Evolutionary conservation across 2,113 vertebrate species (phyloP).

Genomic region (Copsychus sechellarum): DNA sequence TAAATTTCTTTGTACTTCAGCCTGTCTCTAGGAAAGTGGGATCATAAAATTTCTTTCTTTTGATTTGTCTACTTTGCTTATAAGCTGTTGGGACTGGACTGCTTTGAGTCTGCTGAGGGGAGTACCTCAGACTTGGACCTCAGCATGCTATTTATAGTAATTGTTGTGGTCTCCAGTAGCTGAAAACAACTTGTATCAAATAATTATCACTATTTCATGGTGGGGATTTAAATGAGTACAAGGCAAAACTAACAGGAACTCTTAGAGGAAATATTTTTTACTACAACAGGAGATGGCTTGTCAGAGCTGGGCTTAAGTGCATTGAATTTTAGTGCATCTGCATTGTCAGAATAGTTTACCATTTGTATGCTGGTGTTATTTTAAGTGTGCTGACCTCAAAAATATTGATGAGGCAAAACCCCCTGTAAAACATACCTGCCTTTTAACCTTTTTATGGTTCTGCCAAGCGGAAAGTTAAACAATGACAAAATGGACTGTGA

Average conservation of each 20-base stretch:
- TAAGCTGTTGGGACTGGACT: not conserved
- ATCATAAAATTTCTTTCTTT: not conserved
- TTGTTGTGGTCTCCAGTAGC: not conserved
- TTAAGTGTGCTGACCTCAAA: not conserved
- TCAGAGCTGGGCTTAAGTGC: constrained; percentile 32
- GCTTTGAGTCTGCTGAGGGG: not conserved
- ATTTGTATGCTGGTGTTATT: constrained; percentile 23
- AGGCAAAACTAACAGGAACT: constrained; percentile 4
- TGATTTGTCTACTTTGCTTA: not conserved
- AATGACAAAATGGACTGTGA: constrained; percentile 34
- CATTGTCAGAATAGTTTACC: not conserved
- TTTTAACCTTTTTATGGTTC: constrained; percentile 29
- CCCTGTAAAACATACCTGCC: not conserved
- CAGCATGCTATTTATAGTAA: not conserved
- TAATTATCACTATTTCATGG: not conserved
- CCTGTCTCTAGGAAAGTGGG: not conserved
- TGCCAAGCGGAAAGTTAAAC: constrained; percentile 28
- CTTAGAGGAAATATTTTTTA: constrained; percentile 5
- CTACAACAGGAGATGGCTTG: not conserved
- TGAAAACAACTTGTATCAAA: not conserved
- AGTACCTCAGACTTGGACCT: not conserved
- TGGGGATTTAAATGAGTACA: not conserved
- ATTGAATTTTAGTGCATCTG: constrained; percentile 1
- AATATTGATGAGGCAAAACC: constrained; percentile 1
- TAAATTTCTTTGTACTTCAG: not conserved